Percentiles rank a stretch among this genome's conserved stretches.
Evolutionary conservation across 2,113 vertebrate species (phyloP).

Genomic region (Pycnonotus jocosus): DNA sequence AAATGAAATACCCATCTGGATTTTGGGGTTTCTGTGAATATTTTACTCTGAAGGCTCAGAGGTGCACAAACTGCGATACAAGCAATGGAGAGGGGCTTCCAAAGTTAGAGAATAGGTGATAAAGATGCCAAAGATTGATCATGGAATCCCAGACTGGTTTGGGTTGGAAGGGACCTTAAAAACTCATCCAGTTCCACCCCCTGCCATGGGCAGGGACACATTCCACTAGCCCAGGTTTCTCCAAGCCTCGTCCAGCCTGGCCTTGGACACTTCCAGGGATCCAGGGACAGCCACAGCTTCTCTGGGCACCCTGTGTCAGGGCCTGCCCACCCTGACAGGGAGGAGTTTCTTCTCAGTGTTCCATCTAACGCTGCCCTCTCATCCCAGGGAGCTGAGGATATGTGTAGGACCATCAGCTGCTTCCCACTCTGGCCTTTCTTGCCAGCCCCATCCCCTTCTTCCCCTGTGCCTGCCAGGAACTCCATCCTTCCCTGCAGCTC

Average conservation of each 20-base stretch:
- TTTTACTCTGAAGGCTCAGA: not conserved
- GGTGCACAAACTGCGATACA: accelerated
- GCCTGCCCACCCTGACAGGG: not conserved
- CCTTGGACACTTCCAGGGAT: not conserved
- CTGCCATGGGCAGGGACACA: not conserved
- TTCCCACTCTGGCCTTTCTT: accelerated
- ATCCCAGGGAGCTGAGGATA: not conserved
- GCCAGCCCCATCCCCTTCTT: accelerated
- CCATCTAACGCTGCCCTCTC: not conserved
- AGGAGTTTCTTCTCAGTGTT: not conserved
- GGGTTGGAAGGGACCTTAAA: not conserved
- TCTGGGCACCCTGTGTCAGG: not conserved
- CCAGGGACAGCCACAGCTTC: not conserved
- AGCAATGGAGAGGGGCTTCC: not conserved
- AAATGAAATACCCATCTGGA: not conserved
- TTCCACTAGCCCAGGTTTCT: accelerated
- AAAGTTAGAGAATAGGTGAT: accelerated
- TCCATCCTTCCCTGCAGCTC: not conserved
- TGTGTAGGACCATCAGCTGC: accelerated
- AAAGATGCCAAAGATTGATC: not conserved
- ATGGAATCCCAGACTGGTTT: not conserved
- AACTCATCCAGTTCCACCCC: not conserved
- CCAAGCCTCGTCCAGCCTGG: accelerated
- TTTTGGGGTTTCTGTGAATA: not conserved
- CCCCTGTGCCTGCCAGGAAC: not conserved